phyloP scores from a whole-genome alignment of 2,888 invertebrate species.

The Nycteola revayana region DNA sequence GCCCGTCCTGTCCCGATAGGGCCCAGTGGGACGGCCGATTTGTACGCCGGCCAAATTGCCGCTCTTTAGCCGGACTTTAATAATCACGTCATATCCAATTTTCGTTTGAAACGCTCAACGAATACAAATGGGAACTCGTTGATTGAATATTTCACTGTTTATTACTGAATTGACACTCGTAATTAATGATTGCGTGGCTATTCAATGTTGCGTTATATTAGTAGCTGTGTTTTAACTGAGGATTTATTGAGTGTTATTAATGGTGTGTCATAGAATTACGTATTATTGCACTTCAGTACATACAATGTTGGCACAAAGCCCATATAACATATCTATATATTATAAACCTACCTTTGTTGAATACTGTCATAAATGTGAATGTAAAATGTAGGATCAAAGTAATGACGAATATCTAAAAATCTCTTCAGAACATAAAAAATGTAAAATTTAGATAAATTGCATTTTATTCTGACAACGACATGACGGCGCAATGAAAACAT shows the following conservation, averaged over 20 bases:
- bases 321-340: too few relatives aligned
- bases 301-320: not conserved
- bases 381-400: conserved; percentile 10
- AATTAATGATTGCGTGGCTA: conserved; percentile 22
- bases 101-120: conserved; percentile 58
- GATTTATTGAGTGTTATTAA: not conserved
- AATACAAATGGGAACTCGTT: conserved; percentile 61
- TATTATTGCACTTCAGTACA: not conserved
- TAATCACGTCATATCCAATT: conserved; percentile 79
- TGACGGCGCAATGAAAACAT: conserved; percentile 32
- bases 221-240: not conserved
- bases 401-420: conserved; percentile 26
- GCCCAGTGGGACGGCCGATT: conserved; percentile 65
- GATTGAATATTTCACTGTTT: conserved; percentile 55
- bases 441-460: conserved; percentile 29
- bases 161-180: conserved; percentile 31
- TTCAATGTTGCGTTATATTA: not conserved
- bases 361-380: too few relatives aligned
- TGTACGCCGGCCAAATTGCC: conserved; percentile 70
- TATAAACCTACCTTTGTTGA: too few relatives aligned
- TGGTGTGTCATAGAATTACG: not conserved
- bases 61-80: conserved; percentile 73
- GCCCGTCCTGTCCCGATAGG: conserved; percentile 40
- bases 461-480: conserved; percentile 30
- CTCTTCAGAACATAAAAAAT: conserved; percentile 18